A percentile compares a stretch with the other conserved stretches of the same genome.
Conservation (phyloP, 2,888 invertebrate genomes). For the Drosophila longiperda region DNA sequence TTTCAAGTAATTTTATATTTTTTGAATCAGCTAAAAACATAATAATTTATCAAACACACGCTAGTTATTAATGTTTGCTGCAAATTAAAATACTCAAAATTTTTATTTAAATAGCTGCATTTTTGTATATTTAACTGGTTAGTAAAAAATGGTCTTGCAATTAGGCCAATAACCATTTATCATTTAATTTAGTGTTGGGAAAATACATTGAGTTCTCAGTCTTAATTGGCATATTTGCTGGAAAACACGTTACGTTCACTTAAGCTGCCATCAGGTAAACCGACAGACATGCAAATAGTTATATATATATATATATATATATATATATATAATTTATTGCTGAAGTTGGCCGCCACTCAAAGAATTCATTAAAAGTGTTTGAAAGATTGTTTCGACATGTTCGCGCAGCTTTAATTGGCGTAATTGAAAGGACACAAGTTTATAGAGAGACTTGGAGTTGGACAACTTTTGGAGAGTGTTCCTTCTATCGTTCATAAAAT, state of each 20-base stretch:
- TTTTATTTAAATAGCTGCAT: neutral
- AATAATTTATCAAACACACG: neutral
- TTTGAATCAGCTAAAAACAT: neutral
- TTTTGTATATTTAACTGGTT: neutral
- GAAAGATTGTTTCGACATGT: conserved; percentile 29
- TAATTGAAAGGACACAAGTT: conserved; percentile 57
- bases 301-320: neutral
- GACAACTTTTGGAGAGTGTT: neutral
- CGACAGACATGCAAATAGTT: neutral
- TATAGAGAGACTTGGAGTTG: conserved; percentile 16
- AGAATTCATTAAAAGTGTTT: conserved; percentile 25
- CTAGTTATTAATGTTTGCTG: neutral
- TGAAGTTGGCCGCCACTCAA: conserved; percentile 14
- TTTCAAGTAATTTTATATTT: neutral
- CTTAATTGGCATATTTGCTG: conserved; percentile 36
- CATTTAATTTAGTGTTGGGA: conserved; percentile 10
- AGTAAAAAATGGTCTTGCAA: conserved; percentile 17
- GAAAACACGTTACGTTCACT: conserved; percentile 30
- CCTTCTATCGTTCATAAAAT: conserved; percentile 49
- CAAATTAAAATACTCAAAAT: neutral
- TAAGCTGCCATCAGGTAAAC: conserved; percentile 2
- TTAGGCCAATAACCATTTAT: conserved; percentile 27
- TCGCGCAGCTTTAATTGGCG: conserved; percentile 47
- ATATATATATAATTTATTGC: neutral
- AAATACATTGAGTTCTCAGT: neutral